Conservation (phyloP, 2,113 vertebrate species). For the Ceyx melanurus region DNA sequence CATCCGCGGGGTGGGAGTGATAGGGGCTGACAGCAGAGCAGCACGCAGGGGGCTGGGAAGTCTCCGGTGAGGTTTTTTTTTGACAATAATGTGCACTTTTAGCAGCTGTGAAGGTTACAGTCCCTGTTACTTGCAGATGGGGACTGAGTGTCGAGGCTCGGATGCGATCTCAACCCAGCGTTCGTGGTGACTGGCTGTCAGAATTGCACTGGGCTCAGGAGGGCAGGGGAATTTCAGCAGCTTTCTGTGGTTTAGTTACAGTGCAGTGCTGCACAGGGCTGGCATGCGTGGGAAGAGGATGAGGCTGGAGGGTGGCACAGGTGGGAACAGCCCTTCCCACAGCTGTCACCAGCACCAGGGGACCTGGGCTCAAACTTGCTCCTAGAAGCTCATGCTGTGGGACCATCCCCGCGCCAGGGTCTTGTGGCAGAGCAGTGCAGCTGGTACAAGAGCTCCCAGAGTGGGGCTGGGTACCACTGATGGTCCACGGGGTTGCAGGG, state of each 20-base stretch:
- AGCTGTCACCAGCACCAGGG: neutral
- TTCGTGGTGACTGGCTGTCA: neutral
- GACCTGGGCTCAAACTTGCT: neutral
- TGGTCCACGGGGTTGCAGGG: neutral
- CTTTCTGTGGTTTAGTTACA: neutral
- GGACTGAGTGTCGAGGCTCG: neutral
- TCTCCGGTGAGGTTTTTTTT: neutral
- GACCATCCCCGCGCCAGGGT: neutral
- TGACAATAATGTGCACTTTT: neutral
- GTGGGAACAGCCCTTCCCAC: neutral
- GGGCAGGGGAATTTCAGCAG: slow-evolving; percentile 4
- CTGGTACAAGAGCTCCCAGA: too few relatives aligned
- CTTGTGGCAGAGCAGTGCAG: neutral
- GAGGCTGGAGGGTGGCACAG: neutral
- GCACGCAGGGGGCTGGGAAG: neutral
- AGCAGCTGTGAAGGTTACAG: neutral
- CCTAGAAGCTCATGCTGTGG: accelerated
- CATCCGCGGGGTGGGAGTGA: neutral
- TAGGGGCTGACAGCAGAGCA: neutral
- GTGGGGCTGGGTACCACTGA: neutral
- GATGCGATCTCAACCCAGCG: neutral
- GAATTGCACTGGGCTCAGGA: neutral
- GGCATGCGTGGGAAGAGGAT: neutral
- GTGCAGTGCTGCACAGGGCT: neutral
- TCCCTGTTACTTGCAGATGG: neutral